Evolutionary conservation across 2,888 invertebrate species (phyloP).

Genomic region (Drosophila barbarae): DNA sequence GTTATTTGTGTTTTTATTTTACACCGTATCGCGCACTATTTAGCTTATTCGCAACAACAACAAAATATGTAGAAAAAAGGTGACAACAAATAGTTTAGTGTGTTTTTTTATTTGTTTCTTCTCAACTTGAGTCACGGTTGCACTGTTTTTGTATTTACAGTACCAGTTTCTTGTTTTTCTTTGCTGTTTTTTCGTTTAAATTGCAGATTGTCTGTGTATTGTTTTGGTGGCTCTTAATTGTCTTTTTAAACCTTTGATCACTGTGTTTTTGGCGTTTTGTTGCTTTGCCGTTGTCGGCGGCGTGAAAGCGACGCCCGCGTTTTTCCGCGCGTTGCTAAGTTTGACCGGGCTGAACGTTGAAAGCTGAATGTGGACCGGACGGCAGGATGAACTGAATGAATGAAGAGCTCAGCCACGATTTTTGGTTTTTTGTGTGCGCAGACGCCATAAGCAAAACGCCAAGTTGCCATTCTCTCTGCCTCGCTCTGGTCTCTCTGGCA

Average conservation of each 20-base stretch:
- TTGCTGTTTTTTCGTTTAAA: background rate
- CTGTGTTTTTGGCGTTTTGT: slow-evolving; percentile 31
- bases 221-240: background rate
- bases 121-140: slow-evolving; percentile 14
- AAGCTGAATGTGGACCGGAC: no score
- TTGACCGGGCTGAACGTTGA: slow-evolving; percentile 59
- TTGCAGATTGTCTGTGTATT: background rate
- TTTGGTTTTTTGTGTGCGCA: no score
- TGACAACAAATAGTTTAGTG: slow-evolving; percentile 4
- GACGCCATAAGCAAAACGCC: no score
- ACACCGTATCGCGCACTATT: slow-evolving; percentile 21
- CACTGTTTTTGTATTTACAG: slow-evolving; percentile 1
- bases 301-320: slow-evolving; percentile 55
- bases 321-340: slow-evolving; percentile 64
- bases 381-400: no score
- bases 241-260: slow-evolving; percentile 4
- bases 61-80: slow-evolving; percentile 37
- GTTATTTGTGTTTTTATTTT: slow-evolving; percentile 20
- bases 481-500: no score
- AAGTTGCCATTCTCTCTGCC: no score
- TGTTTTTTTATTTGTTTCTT: slow-evolving; percentile 1
- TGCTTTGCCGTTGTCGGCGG: slow-evolving; percentile 50
- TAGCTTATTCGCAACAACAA: slow-evolving; percentile 25
- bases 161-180: slow-evolving; percentile 1
- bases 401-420: no score